A percentile compares a stretch with the other conserved stretches of the same genome.
Conservation (phyloP, 2,797 vertebrate species). For the Echeneis naucrates region DNA sequence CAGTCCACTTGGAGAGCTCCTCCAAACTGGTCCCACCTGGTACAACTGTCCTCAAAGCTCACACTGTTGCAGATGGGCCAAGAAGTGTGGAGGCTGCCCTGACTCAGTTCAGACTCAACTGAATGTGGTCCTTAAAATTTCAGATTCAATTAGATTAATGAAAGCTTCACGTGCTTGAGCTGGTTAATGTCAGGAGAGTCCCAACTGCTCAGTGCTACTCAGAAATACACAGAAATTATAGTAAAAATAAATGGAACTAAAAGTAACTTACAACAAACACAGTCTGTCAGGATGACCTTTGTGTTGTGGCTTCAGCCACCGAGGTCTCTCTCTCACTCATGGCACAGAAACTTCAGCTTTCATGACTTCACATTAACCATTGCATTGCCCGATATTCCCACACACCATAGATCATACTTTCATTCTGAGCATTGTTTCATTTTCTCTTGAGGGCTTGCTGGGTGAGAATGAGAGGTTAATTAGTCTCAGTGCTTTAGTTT, state of each 20-base stretch:
- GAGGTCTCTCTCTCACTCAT: not conserved
- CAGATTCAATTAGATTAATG: conserved; percentile 55
- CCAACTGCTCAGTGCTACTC: conserved; percentile 14
- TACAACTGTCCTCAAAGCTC: conserved; percentile 72
- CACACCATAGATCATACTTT: conserved; percentile 26
- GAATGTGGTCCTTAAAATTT: conserved; percentile 49
- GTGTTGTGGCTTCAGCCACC: conserved; percentile 1
- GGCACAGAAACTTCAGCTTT: conserved; percentile 11
- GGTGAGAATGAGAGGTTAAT: not conserved
- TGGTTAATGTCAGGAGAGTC: conserved; percentile 30
- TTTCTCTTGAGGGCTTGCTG: not conserved
- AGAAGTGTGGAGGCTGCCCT: conserved; percentile 67
- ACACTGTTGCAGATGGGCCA: conserved; percentile 67
- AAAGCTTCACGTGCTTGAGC: conserved; percentile 27
- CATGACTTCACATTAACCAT: not conserved
- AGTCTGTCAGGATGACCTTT: not conserved
- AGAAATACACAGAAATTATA: conserved; percentile 17
- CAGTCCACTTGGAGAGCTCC: conserved; percentile 58
- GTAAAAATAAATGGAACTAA: not conserved
- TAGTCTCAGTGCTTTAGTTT: conserved; percentile 6
- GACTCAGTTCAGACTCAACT: conserved; percentile 68
- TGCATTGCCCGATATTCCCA: conserved; percentile 9
- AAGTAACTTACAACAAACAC: not conserved
- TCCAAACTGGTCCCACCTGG: conserved; percentile 70
- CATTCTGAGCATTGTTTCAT: conserved; percentile 12